These are phyloP conservation scores for Tapirus indicus DNA, from an alignment of 2,797 vertebrate species.

Conservation along the genomic window DNA sequence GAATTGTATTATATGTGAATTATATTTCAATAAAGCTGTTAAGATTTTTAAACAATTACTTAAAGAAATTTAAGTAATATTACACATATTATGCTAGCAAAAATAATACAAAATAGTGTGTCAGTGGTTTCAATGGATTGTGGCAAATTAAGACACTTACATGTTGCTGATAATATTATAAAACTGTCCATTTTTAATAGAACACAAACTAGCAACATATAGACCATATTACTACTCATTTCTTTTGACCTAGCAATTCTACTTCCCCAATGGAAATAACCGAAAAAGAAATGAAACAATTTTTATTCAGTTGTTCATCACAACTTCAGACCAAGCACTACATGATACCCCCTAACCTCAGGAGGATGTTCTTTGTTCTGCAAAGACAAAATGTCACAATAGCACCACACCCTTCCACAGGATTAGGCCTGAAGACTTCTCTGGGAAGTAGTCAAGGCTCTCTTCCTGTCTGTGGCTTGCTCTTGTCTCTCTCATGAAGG, in stretches of 20 bases:
- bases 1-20: background rate
- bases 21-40: slow-evolving; percentile 6
- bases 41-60: slow-evolving; percentile 3
- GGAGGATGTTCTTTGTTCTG: background rate
- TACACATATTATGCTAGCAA: slow-evolving; percentile 10
- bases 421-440: background rate
- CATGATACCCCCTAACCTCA: background rate
- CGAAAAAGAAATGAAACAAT: slow-evolving; percentile 14
- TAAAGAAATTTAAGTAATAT: background rate
- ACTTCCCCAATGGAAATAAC: background rate
- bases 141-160: background rate
- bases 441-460: background rate
- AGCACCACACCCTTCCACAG: background rate
- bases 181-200: slow-evolving; percentile 6
- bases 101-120: slow-evolving; percentile 1
- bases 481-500: background rate
- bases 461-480: background rate
- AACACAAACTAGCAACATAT: slow-evolving; percentile 24
- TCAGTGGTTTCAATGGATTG: background rate
- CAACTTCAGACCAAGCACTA: background rate
- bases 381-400: background rate
- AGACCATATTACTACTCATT: background rate
- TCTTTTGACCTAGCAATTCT: background rate
- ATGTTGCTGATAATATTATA: slow-evolving; percentile 11
- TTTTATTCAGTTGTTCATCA: slow-evolving; percentile 3